Evolutionary conservation across 2,797 vertebrate genomes (phyloP), one percentile per base, ranked within the genome.

Genomic region (Pseudochaenichthys georgianus): DNA sequence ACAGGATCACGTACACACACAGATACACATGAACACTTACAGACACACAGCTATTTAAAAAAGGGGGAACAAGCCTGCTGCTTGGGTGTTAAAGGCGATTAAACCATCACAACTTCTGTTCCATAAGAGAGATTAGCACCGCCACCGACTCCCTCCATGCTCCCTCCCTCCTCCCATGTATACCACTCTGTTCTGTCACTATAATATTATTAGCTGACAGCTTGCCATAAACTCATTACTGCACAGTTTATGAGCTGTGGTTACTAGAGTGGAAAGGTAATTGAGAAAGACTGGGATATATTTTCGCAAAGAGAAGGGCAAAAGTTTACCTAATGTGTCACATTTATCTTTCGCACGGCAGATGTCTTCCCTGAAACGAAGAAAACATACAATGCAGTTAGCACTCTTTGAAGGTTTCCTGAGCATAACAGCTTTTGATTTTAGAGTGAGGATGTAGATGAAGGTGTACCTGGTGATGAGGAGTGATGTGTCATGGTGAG

Each of bases 261-360:
- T 64, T 70, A 75, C 73, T 43, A 1, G 70, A 82, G 82, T 57
- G 70, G 79, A 87, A 87, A 82, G 72, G 74, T 67, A 59, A 80
- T 64, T 67, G 59, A 64, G 78, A 76, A 3, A 23, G 54, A 84
- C 21, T 45, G 55, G 43, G 38, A 70, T 19, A 68, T 65, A 67
- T 54, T 70, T 80, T 21, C 75, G 63, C 43, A 68, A 51, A 73
- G 28, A 83, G 46, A 82, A 83, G 63, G 9, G 4, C 17, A 66
- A 65, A 73, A 23, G 92, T 94, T 97, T 95, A 99, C 98, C 98
- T 91, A 99, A 93, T 0, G 98, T 99, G 93, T 99, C 98, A 75
- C 98, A 99, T 92, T 98, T 99, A 87, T 99, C 96, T 94, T 96
- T 97, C 31, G 96, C 96, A 78, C 97, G 95, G 93, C 98, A 99